These are phyloP conservation scores for Chaetogeoica ovagalla DNA, from an alignment of 2,888 invertebrate genomes.

Conservation along the genomic window DNA sequence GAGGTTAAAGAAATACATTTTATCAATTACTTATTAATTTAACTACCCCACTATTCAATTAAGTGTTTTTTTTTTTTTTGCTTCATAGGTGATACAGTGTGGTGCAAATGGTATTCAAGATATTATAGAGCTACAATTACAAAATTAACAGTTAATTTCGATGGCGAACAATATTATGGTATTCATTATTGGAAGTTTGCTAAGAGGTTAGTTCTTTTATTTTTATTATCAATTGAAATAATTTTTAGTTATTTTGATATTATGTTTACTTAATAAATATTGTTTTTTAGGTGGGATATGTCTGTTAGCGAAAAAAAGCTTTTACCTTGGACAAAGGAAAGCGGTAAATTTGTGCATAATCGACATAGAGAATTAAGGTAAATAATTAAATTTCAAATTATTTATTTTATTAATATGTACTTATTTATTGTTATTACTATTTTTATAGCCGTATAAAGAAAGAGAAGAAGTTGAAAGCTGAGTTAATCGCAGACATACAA, in stretches of 20 bases:
- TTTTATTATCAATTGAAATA: not conserved
- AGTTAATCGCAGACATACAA: not conserved
- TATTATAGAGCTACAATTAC: too few species aligned
- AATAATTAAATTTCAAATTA: not conserved
- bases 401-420: not conserved
- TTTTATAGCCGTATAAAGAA: too few species aligned
- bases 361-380: not conserved
- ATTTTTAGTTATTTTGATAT: not conserved
- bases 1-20: too few species aligned
- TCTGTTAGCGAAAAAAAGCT: not conserved
- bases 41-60: too few species aligned
- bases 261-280: not conserved
- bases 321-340: not conserved
- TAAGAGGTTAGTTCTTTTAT: not conserved
- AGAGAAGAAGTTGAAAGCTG: not conserved
- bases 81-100: too few species aligned
- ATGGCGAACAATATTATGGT: not conserved
- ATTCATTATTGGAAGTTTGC: constrained; percentile 6
- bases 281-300: not conserved
- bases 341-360: not conserved
- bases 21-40: too few species aligned
- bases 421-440: not conserved
- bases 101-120: too few species aligned
- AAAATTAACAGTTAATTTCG: too few species aligned
- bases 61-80: too few species aligned